These are phyloP conservation scores for Caenorhabditis sp. DNA, from an alignment of 2,888 invertebrate genomes.

Conservation along the genomic window DNA sequence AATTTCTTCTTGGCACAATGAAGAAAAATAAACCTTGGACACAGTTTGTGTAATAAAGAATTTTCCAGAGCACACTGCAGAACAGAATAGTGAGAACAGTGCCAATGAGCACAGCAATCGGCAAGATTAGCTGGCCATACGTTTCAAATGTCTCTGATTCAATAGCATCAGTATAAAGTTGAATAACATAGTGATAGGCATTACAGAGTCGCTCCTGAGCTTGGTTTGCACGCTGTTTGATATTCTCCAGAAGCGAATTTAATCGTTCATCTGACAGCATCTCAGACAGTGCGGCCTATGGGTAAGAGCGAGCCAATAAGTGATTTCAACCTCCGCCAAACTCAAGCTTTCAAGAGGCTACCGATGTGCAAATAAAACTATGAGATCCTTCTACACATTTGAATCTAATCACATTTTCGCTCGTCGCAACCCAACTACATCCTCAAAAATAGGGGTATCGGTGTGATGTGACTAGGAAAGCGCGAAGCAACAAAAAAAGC, in stretches of 20 bases:
- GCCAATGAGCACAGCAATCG: slow-evolving; percentile 49
- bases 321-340: slow-evolving; percentile 60
- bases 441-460: slow-evolving; percentile 14
- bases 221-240: slow-evolving; percentile 29
- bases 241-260: slow-evolving; percentile 31
- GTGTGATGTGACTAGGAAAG: slow-evolving; percentile 16
- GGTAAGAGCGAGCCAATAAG: slow-evolving; percentile 52
- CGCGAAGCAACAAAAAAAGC: slow-evolving; percentile 15
- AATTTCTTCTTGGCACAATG: too few relatives aligned
- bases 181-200: slow-evolving; percentile 39
- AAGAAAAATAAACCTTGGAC: slow-evolving; percentile 51
- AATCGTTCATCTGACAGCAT: slow-evolving; percentile 56
- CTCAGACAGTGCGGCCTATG: slow-evolving; percentile 27
- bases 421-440: slow-evolving; percentile 29
- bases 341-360: slow-evolving; percentile 65
- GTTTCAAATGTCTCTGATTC: slow-evolving; percentile 56
- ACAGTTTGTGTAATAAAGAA: slow-evolving; percentile 46
- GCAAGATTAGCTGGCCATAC: slow-evolving; percentile 56
- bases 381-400: slow-evolving; percentile 59
- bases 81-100: slow-evolving; percentile 59
- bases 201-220: slow-evolving; percentile 25
- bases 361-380: slow-evolving; percentile 65
- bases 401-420: slow-evolving; percentile 45
- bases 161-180: slow-evolving; percentile 46
- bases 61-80: slow-evolving; percentile 60